These are phyloP conservation scores for Stigmatopora nigra DNA, from an alignment of 2,113 vertebrate genomes.

Conservation along the genomic window DNA sequence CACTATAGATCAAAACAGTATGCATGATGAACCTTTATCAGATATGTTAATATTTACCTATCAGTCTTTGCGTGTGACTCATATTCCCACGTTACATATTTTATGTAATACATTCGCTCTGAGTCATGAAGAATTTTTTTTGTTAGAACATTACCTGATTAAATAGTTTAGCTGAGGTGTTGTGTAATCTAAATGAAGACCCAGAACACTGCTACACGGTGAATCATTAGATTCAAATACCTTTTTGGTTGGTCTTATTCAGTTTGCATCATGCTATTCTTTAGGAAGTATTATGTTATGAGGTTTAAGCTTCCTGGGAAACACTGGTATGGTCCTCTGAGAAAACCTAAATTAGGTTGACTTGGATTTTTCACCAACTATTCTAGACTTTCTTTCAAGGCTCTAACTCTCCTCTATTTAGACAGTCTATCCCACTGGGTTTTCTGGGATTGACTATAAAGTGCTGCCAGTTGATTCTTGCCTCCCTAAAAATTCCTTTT, in stretches of 20 bases:
- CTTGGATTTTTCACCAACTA: constrained; percentile 42
- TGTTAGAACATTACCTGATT: constrained; percentile 46
- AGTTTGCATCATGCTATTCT: constrained; percentile 3
- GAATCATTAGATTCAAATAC: constrained; percentile 3
- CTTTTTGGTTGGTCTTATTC: neutral
- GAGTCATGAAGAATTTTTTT: constrained; percentile 25
- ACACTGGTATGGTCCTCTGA: constrained; percentile 51
- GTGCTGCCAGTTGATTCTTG: constrained; percentile 32
- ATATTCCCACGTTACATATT: neutral
- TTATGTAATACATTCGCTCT: constrained; percentile 16
- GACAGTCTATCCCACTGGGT: constrained; percentile 49
- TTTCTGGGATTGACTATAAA: constrained; percentile 45
- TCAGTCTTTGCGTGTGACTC: constrained; percentile 17
- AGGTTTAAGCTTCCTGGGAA: constrained; percentile 63
- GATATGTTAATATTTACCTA: constrained; percentile 19
- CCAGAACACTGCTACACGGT: neutral
- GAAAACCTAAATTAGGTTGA: constrained; percentile 63
- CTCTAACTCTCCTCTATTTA: constrained; percentile 57
- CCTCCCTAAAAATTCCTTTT: constrained; percentile 58
- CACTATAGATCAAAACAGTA: neutral
- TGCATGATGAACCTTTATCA: neutral
- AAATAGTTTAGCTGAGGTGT: constrained; percentile 20
- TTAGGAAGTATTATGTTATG: constrained; percentile 15
- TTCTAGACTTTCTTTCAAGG: constrained; percentile 54
- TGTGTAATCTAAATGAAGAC: constrained; percentile 27